Evolutionary conservation across 2,888 invertebrate genomes (phyloP), one percentile per base, ranked within the genome.

Genomic region (Heliconius cydno): DNA sequence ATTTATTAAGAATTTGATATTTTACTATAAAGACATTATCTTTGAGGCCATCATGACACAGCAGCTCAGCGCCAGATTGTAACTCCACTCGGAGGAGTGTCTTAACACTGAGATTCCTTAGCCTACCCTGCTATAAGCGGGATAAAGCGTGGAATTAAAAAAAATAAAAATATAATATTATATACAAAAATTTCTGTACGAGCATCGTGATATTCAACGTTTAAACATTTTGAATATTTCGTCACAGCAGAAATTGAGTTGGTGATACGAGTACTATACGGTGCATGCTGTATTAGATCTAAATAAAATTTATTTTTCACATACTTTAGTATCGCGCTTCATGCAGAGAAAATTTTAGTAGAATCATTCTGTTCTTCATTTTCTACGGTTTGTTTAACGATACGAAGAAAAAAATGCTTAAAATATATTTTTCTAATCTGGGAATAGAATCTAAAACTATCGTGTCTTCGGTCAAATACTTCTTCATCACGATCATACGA

Each of bases 161-260:
- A 6, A 19, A 46, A 13, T 13, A 52, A 52, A 3, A 46, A 46
- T 46, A 25, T 25, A 30, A 65, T 12, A 60, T 65, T 65, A 65
- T 28, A 30, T 7, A 65, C 7, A 28, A 3, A 65, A 30, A 65
- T 7, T 65, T 28, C 28, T n/a, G n/a, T n/a, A n/a, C n/a, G 10
- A 10, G n/a, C 60, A 60, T 60, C 19, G 28, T 15, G 7, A 28
- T 15, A 65, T 65, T 65, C 28, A 65, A 65, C 12, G 65, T 25
- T 28, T 28, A 65, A 65, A 28, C 65, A 65, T 65, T 65, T 65
- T 28, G 65, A 65, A 65, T 65, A 65, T 65, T 65, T 28, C 28
- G 65, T 65, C 28, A 65, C 12, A 65, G 65, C 28, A 28, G 28
- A 65, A 65, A 65, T 65, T 65, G 65, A 65, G 65, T 28, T 28